Conservation (phyloP, 2,888 invertebrate genomes). For the Drosophila infuscata region DNA sequence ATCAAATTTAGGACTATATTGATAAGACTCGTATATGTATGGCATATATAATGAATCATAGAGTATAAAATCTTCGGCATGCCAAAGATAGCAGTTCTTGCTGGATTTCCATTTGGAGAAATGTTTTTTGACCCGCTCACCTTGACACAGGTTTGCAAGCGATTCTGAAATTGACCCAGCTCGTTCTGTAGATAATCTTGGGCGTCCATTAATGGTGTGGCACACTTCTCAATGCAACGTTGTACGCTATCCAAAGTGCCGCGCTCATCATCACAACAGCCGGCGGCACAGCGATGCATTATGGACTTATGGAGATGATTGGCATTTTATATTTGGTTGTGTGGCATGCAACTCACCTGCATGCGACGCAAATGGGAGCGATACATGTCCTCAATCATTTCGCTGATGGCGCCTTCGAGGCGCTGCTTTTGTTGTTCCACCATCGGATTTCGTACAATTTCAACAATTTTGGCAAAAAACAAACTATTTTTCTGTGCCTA, state of each 20-base stretch:
- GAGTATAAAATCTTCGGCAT: not conserved
- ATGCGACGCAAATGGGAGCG: constrained; percentile 75
- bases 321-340: too few relatives aligned
- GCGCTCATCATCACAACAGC: constrained; percentile 74
- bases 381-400: constrained; percentile 82
- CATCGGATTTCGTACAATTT: constrained; percentile 60
- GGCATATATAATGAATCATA: not conserved
- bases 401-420: constrained; percentile 73
- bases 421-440: constrained; percentile 76
- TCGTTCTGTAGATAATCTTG: constrained; percentile 81
- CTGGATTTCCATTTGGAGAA: not conserved
- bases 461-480: constrained; percentile 17
- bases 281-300: constrained; percentile 80
- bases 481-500: constrained; percentile 2
- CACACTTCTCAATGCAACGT: constrained; percentile 80
- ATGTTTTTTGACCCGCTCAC: constrained; percentile 41
- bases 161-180: constrained; percentile 75
- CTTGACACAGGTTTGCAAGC: constrained; percentile 76
- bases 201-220: constrained; percentile 74
- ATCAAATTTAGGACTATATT: not conserved
- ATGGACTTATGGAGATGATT: constrained; percentile 44
- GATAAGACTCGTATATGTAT: too few relatives aligned
- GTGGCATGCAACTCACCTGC: constrained; percentile 64
- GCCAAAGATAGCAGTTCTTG: not conserved
- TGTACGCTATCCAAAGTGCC: constrained; percentile 79